phyloP scores from a whole-genome alignment of 2,797 vertebrate genomes.

The Acanthornis magna region DNA sequence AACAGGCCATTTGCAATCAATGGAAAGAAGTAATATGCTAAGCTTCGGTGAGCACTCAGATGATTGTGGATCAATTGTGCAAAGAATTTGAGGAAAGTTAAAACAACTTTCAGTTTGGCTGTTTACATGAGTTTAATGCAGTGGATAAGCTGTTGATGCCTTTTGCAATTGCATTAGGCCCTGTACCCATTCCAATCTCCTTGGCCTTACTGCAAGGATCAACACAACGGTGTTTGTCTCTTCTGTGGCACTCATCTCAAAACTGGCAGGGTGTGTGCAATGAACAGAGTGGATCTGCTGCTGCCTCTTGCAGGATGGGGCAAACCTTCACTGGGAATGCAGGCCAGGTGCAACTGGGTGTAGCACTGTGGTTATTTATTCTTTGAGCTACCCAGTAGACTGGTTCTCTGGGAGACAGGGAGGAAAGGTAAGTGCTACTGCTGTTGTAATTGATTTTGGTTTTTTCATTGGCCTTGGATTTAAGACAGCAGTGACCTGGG shows the following conservation, averaged over 20 bases:
- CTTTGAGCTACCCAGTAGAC: background rate
- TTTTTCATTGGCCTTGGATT: background rate
- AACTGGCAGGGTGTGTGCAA: background rate
- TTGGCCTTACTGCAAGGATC: background rate
- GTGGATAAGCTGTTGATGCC: background rate
- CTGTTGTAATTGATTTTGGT: background rate
- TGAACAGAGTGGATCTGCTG: background rate
- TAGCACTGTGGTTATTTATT: background rate
- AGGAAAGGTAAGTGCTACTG: background rate
- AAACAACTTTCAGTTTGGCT: background rate
- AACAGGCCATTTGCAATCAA: background rate
- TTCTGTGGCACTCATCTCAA: background rate
- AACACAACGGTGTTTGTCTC: background rate
- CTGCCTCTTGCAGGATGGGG: background rate
- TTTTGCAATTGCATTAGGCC: background rate
- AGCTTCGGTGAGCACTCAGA: background rate
- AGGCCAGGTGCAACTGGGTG: background rate
- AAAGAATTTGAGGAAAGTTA: background rate
- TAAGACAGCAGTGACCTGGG: background rate
- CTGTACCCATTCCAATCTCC: background rate
- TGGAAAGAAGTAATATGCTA: background rate
- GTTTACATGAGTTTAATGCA: background rate
- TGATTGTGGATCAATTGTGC: background rate
- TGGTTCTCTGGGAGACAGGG: background rate
- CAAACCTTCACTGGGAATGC: background rate